Evolutionary conservation across 2,113 vertebrate species (phyloP).

Genomic region (Nibea coibor): DNA sequence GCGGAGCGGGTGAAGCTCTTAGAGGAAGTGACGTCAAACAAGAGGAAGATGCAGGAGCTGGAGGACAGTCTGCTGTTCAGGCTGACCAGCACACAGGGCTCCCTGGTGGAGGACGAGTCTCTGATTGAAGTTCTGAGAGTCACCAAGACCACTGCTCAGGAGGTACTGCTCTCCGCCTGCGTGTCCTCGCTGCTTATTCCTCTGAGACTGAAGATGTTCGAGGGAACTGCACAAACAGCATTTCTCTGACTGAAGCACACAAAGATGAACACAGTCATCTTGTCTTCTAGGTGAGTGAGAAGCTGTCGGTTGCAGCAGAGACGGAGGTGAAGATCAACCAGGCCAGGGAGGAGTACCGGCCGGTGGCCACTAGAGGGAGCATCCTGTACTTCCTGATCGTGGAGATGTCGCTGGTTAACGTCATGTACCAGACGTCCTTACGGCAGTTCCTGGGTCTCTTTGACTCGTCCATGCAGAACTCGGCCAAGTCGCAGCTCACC

Average conservation of each 20-base stretch:
- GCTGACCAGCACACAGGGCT: conserved; percentile 88
- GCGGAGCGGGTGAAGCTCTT: conserved; percentile 86
- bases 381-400: conserved; percentile 91
- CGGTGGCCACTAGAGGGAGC: conserved; percentile 87
- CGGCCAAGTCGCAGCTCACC: conserved; percentile 84
- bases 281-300: conserved; percentile 85
- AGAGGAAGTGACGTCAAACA: conserved; percentile 88
- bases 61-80: conserved; percentile 87
- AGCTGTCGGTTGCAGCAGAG: conserved; percentile 84
- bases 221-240: not conserved
- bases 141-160: conserved; percentile 87
- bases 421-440: conserved; percentile 91
- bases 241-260: too few species aligned
- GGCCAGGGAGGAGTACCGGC: conserved; percentile 89
- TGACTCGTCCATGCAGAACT: conserved; percentile 84
- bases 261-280: not conserved
- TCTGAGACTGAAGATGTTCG: not conserved
- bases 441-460: conserved; percentile 89
- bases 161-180: conserved; percentile 72
- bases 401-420: conserved; percentile 89
- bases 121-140: conserved; percentile 86
- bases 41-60: conserved; percentile 89
- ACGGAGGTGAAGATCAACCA: conserved; percentile 89
- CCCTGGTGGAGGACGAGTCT: conserved; percentile 88
- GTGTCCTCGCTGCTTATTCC: not conserved